A percentile compares a stretch with the other conserved stretches of the same genome.
phyloP scores from a whole-genome alignment of 2,888 invertebrate species.

The Polia nebulosa region DNA sequence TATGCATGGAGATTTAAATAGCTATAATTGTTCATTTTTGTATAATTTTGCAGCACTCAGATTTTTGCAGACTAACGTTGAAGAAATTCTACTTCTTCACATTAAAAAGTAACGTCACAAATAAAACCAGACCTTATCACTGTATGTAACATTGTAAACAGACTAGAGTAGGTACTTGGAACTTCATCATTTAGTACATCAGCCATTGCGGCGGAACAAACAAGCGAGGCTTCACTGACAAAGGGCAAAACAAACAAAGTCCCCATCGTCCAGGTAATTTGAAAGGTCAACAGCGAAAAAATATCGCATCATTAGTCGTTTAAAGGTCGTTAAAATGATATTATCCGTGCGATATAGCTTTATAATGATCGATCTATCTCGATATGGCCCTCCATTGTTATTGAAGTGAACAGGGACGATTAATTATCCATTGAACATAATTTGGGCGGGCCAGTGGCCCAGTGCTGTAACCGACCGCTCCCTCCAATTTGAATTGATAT shows the following conservation, averaged over 20 bases:
- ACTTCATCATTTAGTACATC: conserved; percentile 28
- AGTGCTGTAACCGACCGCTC: conserved; percentile 79
- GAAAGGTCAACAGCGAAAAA: conserved; percentile 61
- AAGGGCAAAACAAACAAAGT: conserved; percentile 59
- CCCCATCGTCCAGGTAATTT: conserved; percentile 55
- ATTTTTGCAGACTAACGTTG: too few relatives aligned
- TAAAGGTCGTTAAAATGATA: conserved; percentile 66
- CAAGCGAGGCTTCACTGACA: conserved; percentile 47
- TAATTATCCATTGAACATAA: conserved; percentile 91
- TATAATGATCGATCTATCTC: conserved; percentile 80
- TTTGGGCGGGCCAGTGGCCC: conserved; percentile 85
- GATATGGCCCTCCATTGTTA: conserved; percentile 83
- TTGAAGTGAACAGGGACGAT: conserved; percentile 86
- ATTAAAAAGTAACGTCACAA: not conserved
- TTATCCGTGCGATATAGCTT: conserved; percentile 71
- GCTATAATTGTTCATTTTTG: not conserved
- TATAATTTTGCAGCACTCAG: not conserved
- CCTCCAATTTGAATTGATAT: conserved; percentile 79
- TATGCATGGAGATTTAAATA: conserved; percentile 6
- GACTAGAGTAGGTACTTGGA: conserved; percentile 11
- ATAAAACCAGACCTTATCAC: not conserved
- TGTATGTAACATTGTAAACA: conserved; percentile 11
- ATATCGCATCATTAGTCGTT: conserved; percentile 62
- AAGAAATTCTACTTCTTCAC: not conserved
- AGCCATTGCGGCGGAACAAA: conserved; percentile 33